Conservation (phyloP, 2,113 vertebrate genomes). For the Catharus minimus region DNA sequence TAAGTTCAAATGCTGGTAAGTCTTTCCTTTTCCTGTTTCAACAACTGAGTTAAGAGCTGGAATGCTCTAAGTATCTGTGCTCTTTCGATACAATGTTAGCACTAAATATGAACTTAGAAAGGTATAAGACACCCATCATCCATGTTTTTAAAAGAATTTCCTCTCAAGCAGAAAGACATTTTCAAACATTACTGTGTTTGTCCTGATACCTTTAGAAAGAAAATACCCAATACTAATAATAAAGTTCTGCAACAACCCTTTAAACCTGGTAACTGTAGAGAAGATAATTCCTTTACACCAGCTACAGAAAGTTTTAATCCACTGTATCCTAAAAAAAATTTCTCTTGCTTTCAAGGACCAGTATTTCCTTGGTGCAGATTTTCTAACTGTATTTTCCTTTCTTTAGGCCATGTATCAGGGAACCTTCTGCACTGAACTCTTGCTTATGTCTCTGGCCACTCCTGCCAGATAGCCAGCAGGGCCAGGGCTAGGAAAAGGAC, state of each 20-base stretch:
- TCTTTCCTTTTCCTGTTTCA: background rate
- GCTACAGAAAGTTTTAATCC: background rate
- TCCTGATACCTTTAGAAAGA: background rate
- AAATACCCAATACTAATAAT: background rate
- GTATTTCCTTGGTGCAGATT: background rate
- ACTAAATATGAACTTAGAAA: background rate
- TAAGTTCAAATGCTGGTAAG: background rate
- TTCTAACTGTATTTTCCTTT: background rate
- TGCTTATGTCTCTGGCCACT: background rate
- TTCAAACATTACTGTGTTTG: background rate
- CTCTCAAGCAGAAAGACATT: background rate
- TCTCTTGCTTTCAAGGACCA: background rate
- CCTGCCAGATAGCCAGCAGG: background rate
- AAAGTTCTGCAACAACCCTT: background rate
- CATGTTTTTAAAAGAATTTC: background rate
- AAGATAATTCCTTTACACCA: background rate
- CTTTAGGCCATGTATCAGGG: background rate
- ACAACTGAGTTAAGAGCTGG: background rate
- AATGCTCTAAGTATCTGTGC: background rate
- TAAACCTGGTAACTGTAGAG: background rate
- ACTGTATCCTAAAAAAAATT: background rate
- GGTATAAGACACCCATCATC: background rate
- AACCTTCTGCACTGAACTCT: background rate
- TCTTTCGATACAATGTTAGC: background rate
- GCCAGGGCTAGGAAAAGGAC: background rate